Conservation (phyloP, 2,888 invertebrate genomes). For the Orchesella flavescens region DNA sequence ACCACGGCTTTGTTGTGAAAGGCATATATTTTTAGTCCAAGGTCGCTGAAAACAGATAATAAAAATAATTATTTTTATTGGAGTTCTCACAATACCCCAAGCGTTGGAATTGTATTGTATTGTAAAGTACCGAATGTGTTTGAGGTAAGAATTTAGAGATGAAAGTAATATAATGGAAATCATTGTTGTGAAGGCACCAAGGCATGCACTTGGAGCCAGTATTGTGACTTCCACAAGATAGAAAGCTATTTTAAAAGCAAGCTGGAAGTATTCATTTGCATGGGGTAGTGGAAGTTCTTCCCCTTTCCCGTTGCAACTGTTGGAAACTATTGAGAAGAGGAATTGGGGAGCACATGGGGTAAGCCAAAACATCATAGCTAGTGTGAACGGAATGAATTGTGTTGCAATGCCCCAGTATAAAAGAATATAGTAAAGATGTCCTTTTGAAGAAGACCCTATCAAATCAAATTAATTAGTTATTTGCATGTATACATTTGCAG, state of each 20-base stretch:
- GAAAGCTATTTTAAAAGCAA: background rate
- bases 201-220: background rate
- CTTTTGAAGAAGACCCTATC: background rate
- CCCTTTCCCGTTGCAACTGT: background rate
- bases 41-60: too few relatives aligned
- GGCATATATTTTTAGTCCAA: too few relatives aligned
- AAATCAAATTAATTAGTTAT: too few relatives aligned
- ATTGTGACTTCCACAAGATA: background rate
- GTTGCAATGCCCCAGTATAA: background rate
- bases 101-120: too few relatives aligned
- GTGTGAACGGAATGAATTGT: background rate
- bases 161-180: background rate
- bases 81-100: too few relatives aligned
- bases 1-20: background rate
- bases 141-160: background rate
- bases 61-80: too few relatives aligned
- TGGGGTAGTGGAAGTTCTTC: background rate
- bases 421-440: background rate
- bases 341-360: constrained; percentile 22
- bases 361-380: constrained; percentile 9
- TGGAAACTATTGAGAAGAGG: constrained; percentile 17
- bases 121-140: background rate
- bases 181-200: background rate
- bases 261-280: background rate
- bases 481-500: too few relatives aligned